Evolutionary conservation across 1,140 invertebrate genomes (phyloP), one percentile per base, ranked within the genome.

Genomic region (Latrodectus geometricus): DNA sequence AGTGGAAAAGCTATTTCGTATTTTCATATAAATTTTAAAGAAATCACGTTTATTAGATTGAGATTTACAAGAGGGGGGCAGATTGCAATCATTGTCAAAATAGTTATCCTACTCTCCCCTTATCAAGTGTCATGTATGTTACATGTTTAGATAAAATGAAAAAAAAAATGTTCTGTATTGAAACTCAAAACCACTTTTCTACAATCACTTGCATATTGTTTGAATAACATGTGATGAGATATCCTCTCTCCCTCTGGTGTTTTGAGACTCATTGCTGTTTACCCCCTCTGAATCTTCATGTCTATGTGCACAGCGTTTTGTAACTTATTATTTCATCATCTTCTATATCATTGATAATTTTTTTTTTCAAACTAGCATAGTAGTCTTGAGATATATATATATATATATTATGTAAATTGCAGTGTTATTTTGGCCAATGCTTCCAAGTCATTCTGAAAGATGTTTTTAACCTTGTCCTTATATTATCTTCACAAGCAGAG

Each of bases 281-380:
- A 15, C 70, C 82, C 82, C 70, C 82, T 74, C 56, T 56, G 23
- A 68, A 54, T 75, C 73, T 81, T 70, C 79, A 81, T 81, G 56
- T 81, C 54, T 82, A 48, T 80, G 69, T 84, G 82, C 82, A 84
- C 82, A 84, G 82, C 17, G 74, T 79, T 79, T 84, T 84, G 82
- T 84, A 84, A 84, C 48, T 84, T 84, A 84, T 84, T 84, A 68
- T 76, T 75, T 84, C 82, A 84, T 84, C 82, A 84, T 84, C 72
- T 84, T 73, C 21, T 73, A 73, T 73, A 35, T 81, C 66, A 61
- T 48, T 52, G 23, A 56, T 74, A 23, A 84, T 84, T 84, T 84
- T 84, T 72, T 73, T 72, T 35, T 84, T 52, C 56, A 84, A 73
- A 21, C 54, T 84, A 84, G 82, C 73, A 68, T 84, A 84, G 82